Conservation (phyloP, 2,888 invertebrate species). For the Pammene aurita region DNA sequence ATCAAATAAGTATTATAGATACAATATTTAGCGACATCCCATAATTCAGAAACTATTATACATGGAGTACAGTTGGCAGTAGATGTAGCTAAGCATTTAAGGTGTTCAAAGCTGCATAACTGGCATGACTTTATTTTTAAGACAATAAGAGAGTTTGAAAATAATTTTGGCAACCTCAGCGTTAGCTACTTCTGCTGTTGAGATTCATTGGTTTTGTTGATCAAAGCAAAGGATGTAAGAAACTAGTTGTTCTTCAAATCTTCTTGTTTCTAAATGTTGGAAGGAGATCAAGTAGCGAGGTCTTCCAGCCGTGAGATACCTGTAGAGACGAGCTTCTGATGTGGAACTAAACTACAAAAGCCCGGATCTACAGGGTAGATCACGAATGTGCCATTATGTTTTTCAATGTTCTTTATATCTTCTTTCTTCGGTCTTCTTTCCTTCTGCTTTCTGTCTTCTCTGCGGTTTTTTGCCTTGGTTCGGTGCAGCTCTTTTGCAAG, state of each 20-base stretch:
- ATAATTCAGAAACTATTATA: too few relatives aligned
- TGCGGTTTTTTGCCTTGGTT: conserved; percentile 20
- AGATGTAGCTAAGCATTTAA: too few relatives aligned
- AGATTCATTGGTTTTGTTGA: too few relatives aligned
- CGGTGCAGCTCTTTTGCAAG: background rate
- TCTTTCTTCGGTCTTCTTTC: conserved; percentile 50
- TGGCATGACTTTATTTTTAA: too few relatives aligned
- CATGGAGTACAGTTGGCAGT: too few relatives aligned
- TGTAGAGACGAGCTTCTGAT: conserved; percentile 99
- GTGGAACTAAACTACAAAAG: conserved; percentile 97
- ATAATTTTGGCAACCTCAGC: too few relatives aligned
- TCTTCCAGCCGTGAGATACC: conserved; percentile 99
- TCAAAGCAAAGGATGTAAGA: background rate
- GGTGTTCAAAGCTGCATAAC: too few relatives aligned
- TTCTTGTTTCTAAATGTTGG: conserved; percentile 38
- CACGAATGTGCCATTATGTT: conserved; percentile 92
- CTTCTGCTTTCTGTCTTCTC: conserved; percentile 41
- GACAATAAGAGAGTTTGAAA: too few relatives aligned
- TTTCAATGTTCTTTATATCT: conserved; percentile 59
- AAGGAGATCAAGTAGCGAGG: conserved; percentile 84
- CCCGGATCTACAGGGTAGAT: conserved; percentile 99
- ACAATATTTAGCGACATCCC: too few relatives aligned
- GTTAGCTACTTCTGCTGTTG: too few relatives aligned
- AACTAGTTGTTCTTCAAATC: conserved; percentile 42
- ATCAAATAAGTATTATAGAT: too few relatives aligned